phyloP scores from a whole-genome alignment of 2,888 invertebrate genomes.

The Poecilus cupreus region DNA sequence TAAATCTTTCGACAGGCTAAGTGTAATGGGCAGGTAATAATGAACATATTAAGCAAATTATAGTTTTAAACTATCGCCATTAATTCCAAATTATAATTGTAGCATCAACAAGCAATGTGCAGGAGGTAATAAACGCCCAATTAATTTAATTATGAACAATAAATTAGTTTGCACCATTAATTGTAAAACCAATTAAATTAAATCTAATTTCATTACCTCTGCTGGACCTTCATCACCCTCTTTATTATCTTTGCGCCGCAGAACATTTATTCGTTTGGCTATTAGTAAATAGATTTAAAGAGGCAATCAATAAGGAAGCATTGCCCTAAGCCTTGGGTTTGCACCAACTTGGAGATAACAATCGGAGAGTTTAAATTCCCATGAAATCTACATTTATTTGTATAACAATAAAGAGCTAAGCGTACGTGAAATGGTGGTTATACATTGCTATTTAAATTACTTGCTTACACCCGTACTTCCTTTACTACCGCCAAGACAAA shows the following conservation, averaged over 20 bases:
- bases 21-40: background rate
- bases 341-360: background rate
- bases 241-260: conserved; percentile 5
- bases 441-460: background rate
- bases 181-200: conserved; percentile 19
- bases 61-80: background rate
- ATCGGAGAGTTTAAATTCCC: background rate
- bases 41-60: background rate
- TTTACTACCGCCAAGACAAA: background rate
- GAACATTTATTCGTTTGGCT: conserved; percentile 5
- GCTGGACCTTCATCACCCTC: conserved; percentile 19
- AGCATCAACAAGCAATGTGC: background rate
- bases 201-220: conserved; percentile 15
- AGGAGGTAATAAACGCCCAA: background rate
- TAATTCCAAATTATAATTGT: background rate
- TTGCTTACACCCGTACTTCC: background rate
- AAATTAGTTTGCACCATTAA: conserved; percentile 27
- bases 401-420: background rate
- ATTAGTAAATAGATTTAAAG: conserved; percentile 6
- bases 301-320: conserved; percentile 5
- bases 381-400: background rate
- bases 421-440: background rate
- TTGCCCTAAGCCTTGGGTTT: background rate
- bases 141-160: conserved; percentile 22
- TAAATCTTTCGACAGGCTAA: too few species aligned